Evolutionary conservation across 2,797 vertebrate species (phyloP).

Genomic region (Rhincodon typus): DNA sequence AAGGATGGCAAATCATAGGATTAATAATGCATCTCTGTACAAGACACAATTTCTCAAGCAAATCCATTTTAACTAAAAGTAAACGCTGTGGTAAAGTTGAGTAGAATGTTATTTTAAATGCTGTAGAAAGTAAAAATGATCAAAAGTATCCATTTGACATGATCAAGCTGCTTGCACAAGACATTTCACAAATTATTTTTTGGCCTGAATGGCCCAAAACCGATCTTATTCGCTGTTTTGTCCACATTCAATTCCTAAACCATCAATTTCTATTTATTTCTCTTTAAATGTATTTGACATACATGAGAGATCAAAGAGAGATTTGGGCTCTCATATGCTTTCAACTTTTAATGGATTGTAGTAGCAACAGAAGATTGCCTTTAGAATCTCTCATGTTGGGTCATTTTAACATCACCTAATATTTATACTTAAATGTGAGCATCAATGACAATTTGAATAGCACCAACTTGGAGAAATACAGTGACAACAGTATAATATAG

Average conservation of each 20-base stretch:
- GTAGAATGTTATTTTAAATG: no score
- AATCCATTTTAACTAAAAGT: not conserved
- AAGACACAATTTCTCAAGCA: not conserved
- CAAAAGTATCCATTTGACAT: no score
- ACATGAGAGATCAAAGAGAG: not conserved
- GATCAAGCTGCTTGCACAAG: not conserved
- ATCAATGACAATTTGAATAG: not conserved
- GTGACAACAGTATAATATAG: not conserved
- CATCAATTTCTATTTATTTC: not conserved
- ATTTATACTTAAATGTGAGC: no score
- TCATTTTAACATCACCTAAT: no score
- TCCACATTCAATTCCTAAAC: not conserved
- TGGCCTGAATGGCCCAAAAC: not conserved
- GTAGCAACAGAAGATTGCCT: no score
- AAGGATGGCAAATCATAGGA: not conserved
- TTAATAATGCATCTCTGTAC: not conserved
- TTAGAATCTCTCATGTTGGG: no score
- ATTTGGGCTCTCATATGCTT: not conserved
- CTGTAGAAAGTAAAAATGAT: no score
- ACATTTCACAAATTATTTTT: not conserved
- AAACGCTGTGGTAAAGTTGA: no score
- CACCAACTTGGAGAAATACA: not conserved
- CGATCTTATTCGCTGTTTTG: not conserved
- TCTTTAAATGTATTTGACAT: not conserved
- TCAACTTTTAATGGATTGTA: not conserved